phyloP scores from a whole-genome alignment of 2,113 vertebrate species.

The Lycocorax pyrrhopterus region DNA sequence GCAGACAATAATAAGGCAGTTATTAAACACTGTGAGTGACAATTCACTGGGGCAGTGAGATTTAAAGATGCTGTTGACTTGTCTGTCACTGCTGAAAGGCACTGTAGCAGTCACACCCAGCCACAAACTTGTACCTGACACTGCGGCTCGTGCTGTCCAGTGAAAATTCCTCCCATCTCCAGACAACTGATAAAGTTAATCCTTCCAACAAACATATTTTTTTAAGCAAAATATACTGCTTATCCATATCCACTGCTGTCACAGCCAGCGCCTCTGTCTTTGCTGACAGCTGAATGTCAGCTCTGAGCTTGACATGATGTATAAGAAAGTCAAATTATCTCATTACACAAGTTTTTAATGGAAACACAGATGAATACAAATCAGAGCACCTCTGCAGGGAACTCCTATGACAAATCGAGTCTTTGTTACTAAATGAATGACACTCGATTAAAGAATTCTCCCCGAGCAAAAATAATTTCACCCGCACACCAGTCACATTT shows the following conservation, averaged over 20 bases:
- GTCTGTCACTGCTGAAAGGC: not conserved
- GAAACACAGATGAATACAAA: constrained; percentile 26
- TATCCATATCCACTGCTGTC: rapidly evolving
- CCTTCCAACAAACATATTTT: not conserved
- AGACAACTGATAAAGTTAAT: not conserved
- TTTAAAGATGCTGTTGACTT: not conserved
- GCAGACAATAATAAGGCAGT: not conserved
- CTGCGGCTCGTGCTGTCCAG: rapidly evolving
- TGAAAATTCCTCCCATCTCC: not conserved
- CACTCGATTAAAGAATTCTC: constrained; percentile 27
- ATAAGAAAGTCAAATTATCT: constrained; percentile 32
- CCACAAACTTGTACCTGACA: not conserved
- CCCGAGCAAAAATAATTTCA: constrained; percentile 14
- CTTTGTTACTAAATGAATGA: constrained; percentile 19
- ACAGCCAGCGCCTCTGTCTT: not conserved
- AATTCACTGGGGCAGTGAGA: not conserved
- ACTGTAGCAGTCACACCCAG: not conserved
- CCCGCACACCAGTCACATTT: not conserved
- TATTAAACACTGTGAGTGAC: not conserved
- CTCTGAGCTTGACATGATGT: not conserved
- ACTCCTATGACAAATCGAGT: not conserved
- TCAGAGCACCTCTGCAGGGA: constrained; percentile 24
- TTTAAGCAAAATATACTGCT: not conserved
- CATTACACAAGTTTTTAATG: constrained; percentile 23
- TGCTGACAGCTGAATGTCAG: not conserved